phyloP scores from a whole-genome alignment of 2,888 invertebrate genomes.

The Eumacrocentrus americanus region DNA sequence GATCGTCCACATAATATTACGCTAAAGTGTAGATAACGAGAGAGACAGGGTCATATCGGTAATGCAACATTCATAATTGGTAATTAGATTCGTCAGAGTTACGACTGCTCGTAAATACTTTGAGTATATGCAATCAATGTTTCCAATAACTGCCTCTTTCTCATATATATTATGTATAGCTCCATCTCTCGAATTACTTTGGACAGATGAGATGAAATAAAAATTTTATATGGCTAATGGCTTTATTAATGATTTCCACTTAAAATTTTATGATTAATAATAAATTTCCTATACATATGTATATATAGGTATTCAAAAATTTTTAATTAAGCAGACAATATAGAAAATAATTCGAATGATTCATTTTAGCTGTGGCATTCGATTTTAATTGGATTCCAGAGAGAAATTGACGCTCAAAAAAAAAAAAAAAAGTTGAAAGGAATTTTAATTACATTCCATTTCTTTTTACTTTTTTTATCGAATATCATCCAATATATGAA shows the following conservation, averaged over 20 bases:
- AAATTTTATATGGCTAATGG: not conserved
- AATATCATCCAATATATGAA: not conserved
- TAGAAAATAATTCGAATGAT: slow-evolving; percentile 24
- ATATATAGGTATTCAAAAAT: not conserved
- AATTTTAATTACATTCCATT: slow-evolving; percentile 45
- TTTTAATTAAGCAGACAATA: slow-evolving; percentile 19
- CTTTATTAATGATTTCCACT: not conserved
- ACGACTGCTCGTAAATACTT: slow-evolving; percentile 33
- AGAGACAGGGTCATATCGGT: slow-evolving; percentile 21
- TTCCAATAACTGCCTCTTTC: slow-evolving; percentile 27
- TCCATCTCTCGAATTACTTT: not conserved
- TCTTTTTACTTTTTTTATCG: not conserved
- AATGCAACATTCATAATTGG: slow-evolving; percentile 37
- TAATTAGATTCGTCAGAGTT: slow-evolving; percentile 38
- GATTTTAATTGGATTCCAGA: slow-evolving; percentile 29
- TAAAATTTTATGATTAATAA: not conserved
- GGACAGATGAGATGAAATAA: not conserved
- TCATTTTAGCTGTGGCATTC: slow-evolving; percentile 24
- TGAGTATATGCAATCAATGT: slow-evolving; percentile 30
- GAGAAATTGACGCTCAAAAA: slow-evolving; percentile 32
- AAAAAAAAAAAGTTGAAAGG: slow-evolving; percentile 41
- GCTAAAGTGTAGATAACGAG: slow-evolving; percentile 30
- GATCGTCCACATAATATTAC: not conserved
- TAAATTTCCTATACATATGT: not conserved
- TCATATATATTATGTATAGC: not conserved